A percentile compares a stretch with the other conserved stretches of the same genome.
These are phyloP conservation scores for Teleogryllus occipitalis DNA, from an alignment of 1,140 invertebrate species.

Conservation along the genomic window DNA sequence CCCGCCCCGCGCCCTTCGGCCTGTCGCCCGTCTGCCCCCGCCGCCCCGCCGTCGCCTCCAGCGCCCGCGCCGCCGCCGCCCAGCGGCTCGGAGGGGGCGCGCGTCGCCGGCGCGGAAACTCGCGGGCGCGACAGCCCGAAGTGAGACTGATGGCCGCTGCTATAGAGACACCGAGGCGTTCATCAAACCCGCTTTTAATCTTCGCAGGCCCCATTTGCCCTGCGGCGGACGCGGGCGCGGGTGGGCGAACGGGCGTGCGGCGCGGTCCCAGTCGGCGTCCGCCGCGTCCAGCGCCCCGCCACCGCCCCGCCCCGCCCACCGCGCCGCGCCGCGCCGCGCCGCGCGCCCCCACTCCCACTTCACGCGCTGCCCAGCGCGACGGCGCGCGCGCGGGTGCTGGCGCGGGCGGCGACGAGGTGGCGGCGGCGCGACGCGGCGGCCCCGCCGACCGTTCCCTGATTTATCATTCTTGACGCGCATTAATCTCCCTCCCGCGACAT, in stretches of 20 bases:
- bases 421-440: neutral
- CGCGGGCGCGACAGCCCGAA: neutral
- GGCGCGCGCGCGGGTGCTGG: too few relatives aligned
- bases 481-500: neutral
- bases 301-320: too few relatives aligned
- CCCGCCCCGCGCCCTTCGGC: neutral
- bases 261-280: neutral
- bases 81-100: too few relatives aligned
- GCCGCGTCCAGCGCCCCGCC: too few relatives aligned
- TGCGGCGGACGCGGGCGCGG: too few relatives aligned
- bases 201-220: neutral
- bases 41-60: too few relatives aligned
- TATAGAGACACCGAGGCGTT: neutral
- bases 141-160: constrained; percentile 2
- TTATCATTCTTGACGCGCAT: neutral
- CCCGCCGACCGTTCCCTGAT: neutral
- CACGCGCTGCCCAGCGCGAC: neutral
- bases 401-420: too few relatives aligned
- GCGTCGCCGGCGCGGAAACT: neutral
- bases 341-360: too few relatives aligned
- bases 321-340: too few relatives aligned
- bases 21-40: neutral
- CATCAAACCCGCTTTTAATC: constrained; percentile 4
- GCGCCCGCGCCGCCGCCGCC: too few relatives aligned
- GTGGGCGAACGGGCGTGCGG: too few relatives aligned